These are phyloP conservation scores for Verasper variegatus DNA, from an alignment of 2,113 vertebrate genomes.

Conservation along the genomic window DNA sequence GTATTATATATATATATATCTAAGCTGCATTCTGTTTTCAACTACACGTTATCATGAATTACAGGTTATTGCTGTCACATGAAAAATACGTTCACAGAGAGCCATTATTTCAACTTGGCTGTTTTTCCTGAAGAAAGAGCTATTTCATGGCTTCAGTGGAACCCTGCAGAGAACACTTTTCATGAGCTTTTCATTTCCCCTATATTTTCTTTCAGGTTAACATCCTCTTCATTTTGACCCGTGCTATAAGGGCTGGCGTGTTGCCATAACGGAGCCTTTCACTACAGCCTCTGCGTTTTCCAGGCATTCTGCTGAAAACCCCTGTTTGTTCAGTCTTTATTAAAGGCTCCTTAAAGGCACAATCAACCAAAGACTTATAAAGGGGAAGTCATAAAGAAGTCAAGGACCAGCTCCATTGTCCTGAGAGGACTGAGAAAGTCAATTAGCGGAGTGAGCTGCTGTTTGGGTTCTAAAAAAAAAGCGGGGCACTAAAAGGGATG, in stretches of 20 bases:
- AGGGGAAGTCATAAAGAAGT: conserved; percentile 78
- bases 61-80: background rate
- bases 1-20: background rate
- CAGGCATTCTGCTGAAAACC: conserved; percentile 56
- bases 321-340: conserved; percentile 74
- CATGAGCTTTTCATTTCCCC: conserved; percentile 36
- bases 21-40: conserved; percentile 1
- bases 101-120: background rate
- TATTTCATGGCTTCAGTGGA: conserved; percentile 22
- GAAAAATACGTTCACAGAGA: conserved; percentile 3
- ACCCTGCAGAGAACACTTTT: conserved; percentile 34
- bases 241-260: conserved; percentile 40
- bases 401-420: conserved; percentile 65
- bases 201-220: conserved; percentile 17
- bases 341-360: conserved; percentile 66
- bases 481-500: background rate
- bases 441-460: conserved; percentile 60
- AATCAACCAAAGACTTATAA: conserved; percentile 65
- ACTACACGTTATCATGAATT: background rate
- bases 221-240: conserved; percentile 28
- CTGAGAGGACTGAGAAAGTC: conserved; percentile 64
- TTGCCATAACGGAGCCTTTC: conserved; percentile 40
- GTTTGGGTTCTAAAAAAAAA: conserved; percentile 41
- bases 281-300: conserved; percentile 36
- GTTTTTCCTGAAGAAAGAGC: conserved; percentile 22